These are phyloP conservation scores for Archivesica marissinica DNA, from an alignment of 1,140 invertebrate genomes.

Conservation along the genomic window DNA sequence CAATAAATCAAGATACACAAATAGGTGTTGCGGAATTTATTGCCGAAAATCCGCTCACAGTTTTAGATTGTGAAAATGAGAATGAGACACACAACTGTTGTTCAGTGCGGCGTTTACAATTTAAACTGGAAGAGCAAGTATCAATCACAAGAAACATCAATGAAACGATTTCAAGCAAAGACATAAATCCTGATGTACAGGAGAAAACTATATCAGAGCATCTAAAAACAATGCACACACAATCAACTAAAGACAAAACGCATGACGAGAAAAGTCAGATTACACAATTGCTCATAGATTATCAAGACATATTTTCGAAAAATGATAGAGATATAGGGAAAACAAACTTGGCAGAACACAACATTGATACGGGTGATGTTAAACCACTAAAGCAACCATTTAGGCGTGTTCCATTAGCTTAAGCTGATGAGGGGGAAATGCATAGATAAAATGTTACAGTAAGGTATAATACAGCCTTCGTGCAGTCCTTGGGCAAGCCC, in stretches of 20 bases:
- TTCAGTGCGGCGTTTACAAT: background rate
- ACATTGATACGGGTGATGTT: constrained; percentile 60
- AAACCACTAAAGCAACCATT: constrained; percentile 61
- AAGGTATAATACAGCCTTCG: constrained; percentile 68
- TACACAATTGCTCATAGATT: constrained; percentile 22
- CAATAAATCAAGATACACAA: constrained; percentile 9
- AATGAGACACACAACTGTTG: background rate
- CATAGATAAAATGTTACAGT: constrained; percentile 57
- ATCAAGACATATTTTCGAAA: constrained; percentile 38
- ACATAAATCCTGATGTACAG: background rate
- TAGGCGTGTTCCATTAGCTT: constrained; percentile 55
- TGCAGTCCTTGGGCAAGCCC: constrained; percentile 70
- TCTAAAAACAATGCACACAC: background rate
- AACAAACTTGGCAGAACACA: constrained; percentile 62
- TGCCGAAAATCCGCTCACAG: background rate
- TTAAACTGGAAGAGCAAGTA: background rate
- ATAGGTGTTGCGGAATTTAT: background rate
- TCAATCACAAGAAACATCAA: background rate
- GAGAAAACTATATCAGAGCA: background rate
- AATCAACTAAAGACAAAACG: background rate
- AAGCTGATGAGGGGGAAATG: constrained; percentile 49
- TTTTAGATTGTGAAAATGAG: background rate
- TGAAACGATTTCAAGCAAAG: background rate
- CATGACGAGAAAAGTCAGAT: background rate
- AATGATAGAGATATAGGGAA: constrained; percentile 59